Evolutionary conservation across 2,113 vertebrate genomes (phyloP), one percentile per base, ranked within the genome.

Genomic region (Corapipo altera): DNA sequence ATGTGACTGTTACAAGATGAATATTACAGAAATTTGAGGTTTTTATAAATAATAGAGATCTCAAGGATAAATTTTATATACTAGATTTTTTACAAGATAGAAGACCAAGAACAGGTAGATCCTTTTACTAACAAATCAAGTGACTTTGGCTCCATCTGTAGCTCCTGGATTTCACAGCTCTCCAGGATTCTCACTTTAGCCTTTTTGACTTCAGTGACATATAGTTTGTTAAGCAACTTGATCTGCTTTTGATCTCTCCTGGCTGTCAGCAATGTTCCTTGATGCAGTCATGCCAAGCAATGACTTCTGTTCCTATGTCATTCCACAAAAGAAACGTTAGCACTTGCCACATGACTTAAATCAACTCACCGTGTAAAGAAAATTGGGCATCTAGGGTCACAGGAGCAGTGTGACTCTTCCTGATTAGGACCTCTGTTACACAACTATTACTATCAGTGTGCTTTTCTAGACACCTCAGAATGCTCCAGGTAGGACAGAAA

Each of bases 191-290:
- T 90, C 49, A 88, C 61, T 87, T 95, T 12, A 93, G 72, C 43
- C 73, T 90, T 96, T 96, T 95, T 96, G 33, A 92, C 91, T 94
- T 95, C 75, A 83, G 65, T 92, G 95, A 87, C 95, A 91, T 93
- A 88, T 43, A 93, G 88, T 95, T 97, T 96, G 88, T 96, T 95
- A 93, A 97, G 97, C 97, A 98, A 97, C 89, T 95, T 93, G 97
- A 97, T 98, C 96, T 94, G 95, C 97, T 96, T 97, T 98, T 98
- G 97, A 97, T 98, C 97, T 97, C 88, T 89, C 62, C 75, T 91
- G 92, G 86, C 90, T 97, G 96, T 98, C 97, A 97, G 85, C 95
- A 96, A 15, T 4, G 33, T 92, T 96, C 86, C 94, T 91, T 94
- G 93, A 94, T 95, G 90, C 61, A 95, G 79, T 91, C 89, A 82